These are phyloP conservation scores for Drosophila fungiperda DNA, from an alignment of 2,888 invertebrate species.

Conservation along the genomic window DNA sequence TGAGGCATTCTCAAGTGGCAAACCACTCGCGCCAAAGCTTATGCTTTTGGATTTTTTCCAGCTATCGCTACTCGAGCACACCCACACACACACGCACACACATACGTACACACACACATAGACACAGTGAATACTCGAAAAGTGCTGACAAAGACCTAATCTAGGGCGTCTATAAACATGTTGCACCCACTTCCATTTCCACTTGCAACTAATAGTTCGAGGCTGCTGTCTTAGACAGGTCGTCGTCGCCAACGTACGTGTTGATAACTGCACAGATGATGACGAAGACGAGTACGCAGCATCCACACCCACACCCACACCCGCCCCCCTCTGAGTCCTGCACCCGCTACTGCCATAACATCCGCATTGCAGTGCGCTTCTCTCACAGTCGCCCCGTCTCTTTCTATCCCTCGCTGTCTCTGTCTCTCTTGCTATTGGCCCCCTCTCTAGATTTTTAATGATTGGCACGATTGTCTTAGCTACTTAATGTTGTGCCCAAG, in stretches of 20 bases:
- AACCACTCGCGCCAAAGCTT: constrained; percentile 67
- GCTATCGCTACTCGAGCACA: constrained; percentile 81
- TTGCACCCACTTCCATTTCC: constrained; percentile 29
- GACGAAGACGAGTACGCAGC: constrained; percentile 5
- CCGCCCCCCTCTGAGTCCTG: background rate
- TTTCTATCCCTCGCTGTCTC: background rate
- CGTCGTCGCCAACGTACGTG: constrained; percentile 66
- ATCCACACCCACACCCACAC: no score
- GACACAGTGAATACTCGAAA: constrained; percentile 73
- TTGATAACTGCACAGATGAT: constrained; percentile 76
- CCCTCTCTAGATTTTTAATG: constrained; percentile 77
- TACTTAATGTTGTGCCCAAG: constrained; percentile 77
- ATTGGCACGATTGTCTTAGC: constrained; percentile 81
- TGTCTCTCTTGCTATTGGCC: background rate
- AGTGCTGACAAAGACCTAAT: constrained; percentile 84
- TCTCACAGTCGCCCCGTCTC: background rate
- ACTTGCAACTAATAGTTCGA: constrained; percentile 12
- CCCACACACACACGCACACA: constrained; percentile 44
- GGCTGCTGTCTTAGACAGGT: constrained; percentile 67
- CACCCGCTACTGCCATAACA: constrained; percentile 17
- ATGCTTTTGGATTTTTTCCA: constrained; percentile 78
- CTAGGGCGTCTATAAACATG: constrained; percentile 78
- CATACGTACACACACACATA: constrained; percentile 25
- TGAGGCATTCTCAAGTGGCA: constrained; percentile 47
- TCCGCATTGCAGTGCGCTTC: constrained; percentile 62